A percentile compares a stretch with the other conserved stretches of the same genome.
These are phyloP conservation scores for Trochalopteron elliotii DNA, from an alignment of 2,113 vertebrate species.

Conservation along the genomic window DNA sequence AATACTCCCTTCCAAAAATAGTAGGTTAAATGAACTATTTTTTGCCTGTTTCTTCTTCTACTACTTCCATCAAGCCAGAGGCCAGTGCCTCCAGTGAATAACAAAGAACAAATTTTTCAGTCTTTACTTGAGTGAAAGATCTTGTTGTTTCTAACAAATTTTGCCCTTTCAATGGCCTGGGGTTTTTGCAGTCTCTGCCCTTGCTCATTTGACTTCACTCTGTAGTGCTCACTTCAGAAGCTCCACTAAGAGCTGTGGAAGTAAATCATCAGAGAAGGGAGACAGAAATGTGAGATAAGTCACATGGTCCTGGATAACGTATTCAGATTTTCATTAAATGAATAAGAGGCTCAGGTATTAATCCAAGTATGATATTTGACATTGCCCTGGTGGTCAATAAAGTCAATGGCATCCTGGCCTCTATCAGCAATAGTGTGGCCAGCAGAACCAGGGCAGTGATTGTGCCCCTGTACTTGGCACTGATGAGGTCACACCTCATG, in stretches of 20 bases:
- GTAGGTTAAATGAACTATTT: neutral
- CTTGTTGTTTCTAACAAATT: neutral
- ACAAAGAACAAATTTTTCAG: neutral
- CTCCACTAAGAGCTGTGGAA: neutral
- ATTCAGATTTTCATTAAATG: neutral
- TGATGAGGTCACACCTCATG: rapidly evolving
- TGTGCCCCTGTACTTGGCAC: rapidly evolving
- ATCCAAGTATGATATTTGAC: neutral
- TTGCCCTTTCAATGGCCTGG: neutral
- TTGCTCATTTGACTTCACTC: neutral
- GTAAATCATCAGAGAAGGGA: neutral
- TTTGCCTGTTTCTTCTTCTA: neutral
- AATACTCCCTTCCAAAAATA: conserved; percentile 7
- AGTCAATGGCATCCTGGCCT: neutral
- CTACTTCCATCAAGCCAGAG: neutral
- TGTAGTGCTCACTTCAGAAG: neutral
- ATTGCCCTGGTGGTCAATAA: neutral
- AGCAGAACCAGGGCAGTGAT: neutral
- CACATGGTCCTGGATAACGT: neutral
- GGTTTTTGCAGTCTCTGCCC: neutral
- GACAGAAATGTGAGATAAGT: neutral
- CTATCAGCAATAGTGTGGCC: neutral
- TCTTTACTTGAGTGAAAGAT: neutral
- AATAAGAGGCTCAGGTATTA: neutral
- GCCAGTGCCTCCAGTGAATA: neutral